Conservation (phyloP, 2,113 vertebrate genomes). For the Leuciscus idus region DNA sequence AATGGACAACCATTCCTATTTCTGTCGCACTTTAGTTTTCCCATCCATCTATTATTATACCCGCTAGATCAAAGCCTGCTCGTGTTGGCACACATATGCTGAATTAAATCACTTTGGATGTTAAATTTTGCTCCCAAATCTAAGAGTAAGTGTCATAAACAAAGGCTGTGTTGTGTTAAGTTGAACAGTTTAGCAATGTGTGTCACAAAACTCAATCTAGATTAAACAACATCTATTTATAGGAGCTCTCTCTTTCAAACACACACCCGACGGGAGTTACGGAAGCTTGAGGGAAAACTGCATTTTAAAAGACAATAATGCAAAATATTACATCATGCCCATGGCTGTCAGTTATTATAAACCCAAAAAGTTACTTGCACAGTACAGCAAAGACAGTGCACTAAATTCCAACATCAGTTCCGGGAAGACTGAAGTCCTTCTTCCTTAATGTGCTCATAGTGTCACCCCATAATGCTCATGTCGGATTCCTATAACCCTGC, state of each 20-base stretch:
- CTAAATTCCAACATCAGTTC: background rate
- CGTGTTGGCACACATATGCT: background rate
- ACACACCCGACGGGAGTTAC: background rate
- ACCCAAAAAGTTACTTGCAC: background rate
- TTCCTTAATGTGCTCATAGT: background rate
- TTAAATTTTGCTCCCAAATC: background rate
- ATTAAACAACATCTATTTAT: constrained; percentile 22
- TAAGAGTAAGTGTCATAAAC: background rate
- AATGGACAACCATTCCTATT: background rate
- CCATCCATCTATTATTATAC: background rate
- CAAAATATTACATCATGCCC: background rate
- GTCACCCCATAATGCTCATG: background rate
- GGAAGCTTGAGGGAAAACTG: constrained; percentile 15
- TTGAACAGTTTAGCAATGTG: background rate
- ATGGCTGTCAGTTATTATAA: background rate
- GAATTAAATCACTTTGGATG: background rate
- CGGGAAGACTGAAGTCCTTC: too few species aligned
- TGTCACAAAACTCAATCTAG: background rate
- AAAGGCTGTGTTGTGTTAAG: background rate
- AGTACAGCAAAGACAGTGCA: background rate
- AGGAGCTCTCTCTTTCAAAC: background rate
- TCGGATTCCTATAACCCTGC: background rate
- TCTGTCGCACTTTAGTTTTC: constrained; percentile 23
- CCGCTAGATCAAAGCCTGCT: background rate
- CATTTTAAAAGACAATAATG: constrained; percentile 20